phyloP scores from a whole-genome alignment of 2,113 vertebrate species.

The Hemiprocne comata region DNA sequence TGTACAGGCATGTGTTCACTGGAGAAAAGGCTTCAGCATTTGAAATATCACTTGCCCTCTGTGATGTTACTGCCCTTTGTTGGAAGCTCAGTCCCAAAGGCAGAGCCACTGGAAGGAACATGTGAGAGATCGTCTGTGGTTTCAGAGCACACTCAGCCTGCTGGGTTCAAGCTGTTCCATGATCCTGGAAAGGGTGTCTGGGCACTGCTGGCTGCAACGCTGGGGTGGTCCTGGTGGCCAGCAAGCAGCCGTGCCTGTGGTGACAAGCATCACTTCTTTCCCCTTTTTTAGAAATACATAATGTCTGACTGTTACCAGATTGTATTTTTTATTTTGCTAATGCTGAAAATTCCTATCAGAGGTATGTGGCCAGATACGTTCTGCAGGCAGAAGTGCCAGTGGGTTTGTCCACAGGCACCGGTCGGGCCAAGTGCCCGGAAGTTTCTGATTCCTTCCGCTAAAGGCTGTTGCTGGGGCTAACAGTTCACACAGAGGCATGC shows the following conservation, averaged over 20 bases:
- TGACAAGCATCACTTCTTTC: not conserved
- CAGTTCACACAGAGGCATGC: not conserved
- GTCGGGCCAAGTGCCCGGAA: not conserved
- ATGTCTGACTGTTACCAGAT: not conserved
- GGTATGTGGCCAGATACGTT: not conserved
- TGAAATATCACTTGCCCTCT: not conserved
- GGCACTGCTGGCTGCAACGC: not conserved
- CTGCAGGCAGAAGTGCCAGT: not conserved
- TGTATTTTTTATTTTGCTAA: not conserved
- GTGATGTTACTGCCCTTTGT: not conserved
- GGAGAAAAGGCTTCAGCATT: not conserved
- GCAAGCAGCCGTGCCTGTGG: not conserved
- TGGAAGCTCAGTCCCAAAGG: not conserved
- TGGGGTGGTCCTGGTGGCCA: accelerated
- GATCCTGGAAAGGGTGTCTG: not conserved
- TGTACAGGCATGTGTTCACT: not conserved
- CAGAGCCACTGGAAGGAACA: not conserved
- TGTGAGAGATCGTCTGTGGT: accelerated
- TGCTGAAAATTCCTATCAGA: not conserved
- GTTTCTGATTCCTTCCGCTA: not conserved
- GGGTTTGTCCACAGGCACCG: not conserved
- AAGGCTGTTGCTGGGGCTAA: not conserved
- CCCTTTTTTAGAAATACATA: not conserved
- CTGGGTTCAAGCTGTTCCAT: accelerated
- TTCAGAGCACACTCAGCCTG: not conserved